Base-by-base conservation (phyloP, 2,797 vertebrate genomes). In the Tiaroga cobitis region DNA sequence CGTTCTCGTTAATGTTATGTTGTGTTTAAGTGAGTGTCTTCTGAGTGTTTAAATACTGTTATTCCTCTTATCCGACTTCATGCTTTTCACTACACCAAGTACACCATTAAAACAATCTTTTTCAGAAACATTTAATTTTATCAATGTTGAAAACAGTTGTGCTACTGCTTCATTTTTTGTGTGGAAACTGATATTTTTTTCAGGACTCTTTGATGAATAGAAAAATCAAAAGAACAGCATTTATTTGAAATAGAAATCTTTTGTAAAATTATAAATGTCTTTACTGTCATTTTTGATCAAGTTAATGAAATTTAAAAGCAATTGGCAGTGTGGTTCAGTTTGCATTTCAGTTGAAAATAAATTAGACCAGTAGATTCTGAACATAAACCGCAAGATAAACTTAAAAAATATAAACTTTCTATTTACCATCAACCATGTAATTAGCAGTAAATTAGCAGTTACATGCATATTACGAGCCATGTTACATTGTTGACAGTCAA, bases 401-500 rank as follows among this genome's bases (percentile, higher is more conserved):
- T 37, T 37, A 34, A 68, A 34, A 68, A 68, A 68, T 41, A 10
- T 21, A 41, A 41, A 67, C 18, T 7, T 78, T 72, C 61, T 21
- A 39, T 81, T 54, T 65, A 39, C 49, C 29, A 78, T 16, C 51
- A 43, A 81, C 24, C 24, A 67, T 7, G 3, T 34, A 84, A 73
- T 56, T 67, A 84, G 49, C 32, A 24, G 46, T 34, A 13, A 78
- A 24, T 59, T 24, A 43, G 13, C 34, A n/a, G 24, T 21, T 78
- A 37, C 74, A 34, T 59, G 70, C 29, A 9, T 65, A 54, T 78
- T 61, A 81, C 4, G 34, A 67, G 34, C 32, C 3, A 37, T 67
- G 61, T 46, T 75, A 19, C 46, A 46, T 37, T 82, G 72, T 69
- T 82, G 72, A 86, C 63, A 49, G 24, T 8, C 10, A 46, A 80